A percentile compares a stretch with the other conserved stretches of the same genome.
phyloP scores from a whole-genome alignment of 2,113 vertebrate species.

The Indri indri region DNA sequence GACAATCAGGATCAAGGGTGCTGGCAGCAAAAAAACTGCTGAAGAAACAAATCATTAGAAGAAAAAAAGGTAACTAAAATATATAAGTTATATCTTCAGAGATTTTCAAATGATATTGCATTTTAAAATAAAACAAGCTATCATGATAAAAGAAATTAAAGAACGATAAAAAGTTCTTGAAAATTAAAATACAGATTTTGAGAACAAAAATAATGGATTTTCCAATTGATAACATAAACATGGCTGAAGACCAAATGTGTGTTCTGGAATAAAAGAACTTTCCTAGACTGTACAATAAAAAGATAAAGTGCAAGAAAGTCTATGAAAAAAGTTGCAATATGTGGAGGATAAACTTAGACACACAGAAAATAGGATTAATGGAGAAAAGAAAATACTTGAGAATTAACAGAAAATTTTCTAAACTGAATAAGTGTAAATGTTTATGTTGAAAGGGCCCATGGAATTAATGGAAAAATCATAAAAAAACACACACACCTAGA shows the following conservation, averaged over 20 bases:
- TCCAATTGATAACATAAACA: neutral
- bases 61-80: constrained; percentile 17
- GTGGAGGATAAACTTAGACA: neutral
- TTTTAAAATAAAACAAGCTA: neutral
- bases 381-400: neutral
- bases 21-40: neutral
- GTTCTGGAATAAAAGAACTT: neutral
- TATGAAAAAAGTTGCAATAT: neutral
- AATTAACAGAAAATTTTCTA: neutral
- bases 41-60: neutral
- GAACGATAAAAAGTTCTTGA: neutral
- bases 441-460: neutral
- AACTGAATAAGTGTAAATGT: neutral
- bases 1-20: neutral
- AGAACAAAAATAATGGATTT: neutral
- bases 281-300: neutral
- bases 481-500: neutral
- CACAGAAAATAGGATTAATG: neutral
- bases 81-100: neutral
- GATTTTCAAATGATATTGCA: neutral
- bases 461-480: neutral
- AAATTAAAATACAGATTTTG: neutral
- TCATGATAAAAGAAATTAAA: neutral
- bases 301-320: neutral
- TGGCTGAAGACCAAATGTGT: neutral